Evolutionary conservation across 2,888 invertebrate species (phyloP).

Genomic region (Heliconius ismenius): DNA sequence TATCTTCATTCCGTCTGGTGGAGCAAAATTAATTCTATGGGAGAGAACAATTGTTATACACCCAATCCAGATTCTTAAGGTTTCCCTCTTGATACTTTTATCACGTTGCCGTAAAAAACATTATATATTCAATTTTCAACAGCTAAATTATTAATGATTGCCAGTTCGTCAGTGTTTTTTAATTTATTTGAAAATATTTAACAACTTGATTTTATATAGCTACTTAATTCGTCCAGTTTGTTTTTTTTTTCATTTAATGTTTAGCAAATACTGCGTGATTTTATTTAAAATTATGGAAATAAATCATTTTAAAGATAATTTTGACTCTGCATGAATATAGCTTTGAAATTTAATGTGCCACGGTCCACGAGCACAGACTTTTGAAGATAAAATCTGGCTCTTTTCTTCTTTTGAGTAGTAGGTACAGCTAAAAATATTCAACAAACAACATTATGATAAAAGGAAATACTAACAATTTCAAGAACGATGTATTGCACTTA

Average conservation of each 20-base stretch:
- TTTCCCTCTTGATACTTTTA: conserved; percentile 32
- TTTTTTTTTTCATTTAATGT: too few species aligned
- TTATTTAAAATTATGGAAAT: background rate
- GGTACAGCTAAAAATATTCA: conserved; percentile 8
- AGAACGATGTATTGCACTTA: background rate
- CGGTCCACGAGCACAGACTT: background rate
- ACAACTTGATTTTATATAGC: too few species aligned
- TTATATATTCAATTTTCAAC: background rate
- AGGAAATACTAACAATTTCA: conserved; percentile 20
- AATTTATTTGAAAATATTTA: background rate
- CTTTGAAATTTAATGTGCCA: conserved; percentile 4
- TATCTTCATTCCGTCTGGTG: conserved; percentile 42
- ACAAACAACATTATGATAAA: background rate
- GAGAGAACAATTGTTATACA: conserved; percentile 56
- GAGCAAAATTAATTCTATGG: conserved; percentile 61
- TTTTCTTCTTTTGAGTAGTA: conserved; percentile 5
- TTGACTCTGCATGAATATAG: background rate
- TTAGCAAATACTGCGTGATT: too few species aligned
- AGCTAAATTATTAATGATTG: background rate
- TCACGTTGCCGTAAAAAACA: conserved; percentile 2
- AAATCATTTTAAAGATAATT: background rate
- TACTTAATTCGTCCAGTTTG: too few species aligned
- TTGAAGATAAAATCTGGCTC: conserved; percentile 11
- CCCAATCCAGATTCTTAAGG: conserved; percentile 30
- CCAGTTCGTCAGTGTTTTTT: background rate